Percentiles rank a stretch among this genome's conserved stretches.
Conservation (phyloP, 2,113 vertebrate genomes). For the Myiopsitta monachus region DNA sequence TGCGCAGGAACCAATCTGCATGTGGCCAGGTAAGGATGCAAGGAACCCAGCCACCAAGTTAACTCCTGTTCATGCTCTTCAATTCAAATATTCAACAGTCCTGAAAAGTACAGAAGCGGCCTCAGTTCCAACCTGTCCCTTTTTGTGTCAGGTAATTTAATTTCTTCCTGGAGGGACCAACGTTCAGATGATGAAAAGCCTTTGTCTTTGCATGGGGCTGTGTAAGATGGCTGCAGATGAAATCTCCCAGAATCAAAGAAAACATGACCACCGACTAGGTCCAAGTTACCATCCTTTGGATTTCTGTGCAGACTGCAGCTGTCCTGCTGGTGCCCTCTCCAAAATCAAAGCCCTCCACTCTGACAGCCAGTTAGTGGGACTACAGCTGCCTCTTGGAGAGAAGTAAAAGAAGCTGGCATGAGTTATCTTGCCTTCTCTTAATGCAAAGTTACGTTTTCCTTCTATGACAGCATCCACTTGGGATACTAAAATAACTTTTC, state of each 20-base stretch:
- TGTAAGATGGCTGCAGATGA: constrained; percentile 61
- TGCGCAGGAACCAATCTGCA: not conserved
- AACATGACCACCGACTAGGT: constrained; percentile 65
- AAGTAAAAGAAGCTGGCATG: constrained; percentile 32
- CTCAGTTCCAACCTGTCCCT: constrained; percentile 53
- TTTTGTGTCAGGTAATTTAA: constrained; percentile 64
- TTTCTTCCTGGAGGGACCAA: constrained; percentile 67
- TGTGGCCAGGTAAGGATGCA: not conserved
- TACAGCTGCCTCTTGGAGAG: constrained; percentile 51
- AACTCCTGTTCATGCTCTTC: constrained; percentile 37
- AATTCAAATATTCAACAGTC: constrained; percentile 34
- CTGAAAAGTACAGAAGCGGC: constrained; percentile 42
- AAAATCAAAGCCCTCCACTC: constrained; percentile 64
- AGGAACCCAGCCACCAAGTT: constrained; percentile 4
- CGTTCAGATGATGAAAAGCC: constrained; percentile 68
- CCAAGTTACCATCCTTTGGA: constrained; percentile 64
- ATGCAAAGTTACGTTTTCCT: constrained; percentile 47
- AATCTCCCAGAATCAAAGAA: constrained; percentile 68
- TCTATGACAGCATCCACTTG: constrained; percentile 45
- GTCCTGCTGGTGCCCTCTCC: constrained; percentile 66
- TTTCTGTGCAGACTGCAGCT: constrained; percentile 51
- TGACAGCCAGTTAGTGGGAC: constrained; percentile 50
- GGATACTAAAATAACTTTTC: constrained; percentile 59
- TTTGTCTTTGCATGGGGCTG: constrained; percentile 69
- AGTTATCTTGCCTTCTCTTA: not conserved